These are phyloP conservation scores for Luscinia megarhynchos DNA, from an alignment of 2,797 vertebrate species.

Conservation along the genomic window DNA sequence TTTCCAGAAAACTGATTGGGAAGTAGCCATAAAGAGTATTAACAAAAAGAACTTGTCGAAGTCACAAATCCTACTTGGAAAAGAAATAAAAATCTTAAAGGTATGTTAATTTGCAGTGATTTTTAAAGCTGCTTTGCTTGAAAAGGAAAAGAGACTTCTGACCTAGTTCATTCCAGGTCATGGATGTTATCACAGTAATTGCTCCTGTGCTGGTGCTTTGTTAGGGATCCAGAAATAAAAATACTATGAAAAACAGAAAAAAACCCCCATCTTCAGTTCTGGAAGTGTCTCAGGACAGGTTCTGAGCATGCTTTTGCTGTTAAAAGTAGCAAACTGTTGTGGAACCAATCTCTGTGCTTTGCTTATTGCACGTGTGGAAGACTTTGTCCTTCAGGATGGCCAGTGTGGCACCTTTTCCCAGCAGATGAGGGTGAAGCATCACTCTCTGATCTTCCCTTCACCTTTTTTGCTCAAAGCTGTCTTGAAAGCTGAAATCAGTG, in stretches of 20 bases:
- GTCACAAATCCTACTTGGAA: slow-evolving; percentile 92
- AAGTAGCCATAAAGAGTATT: slow-evolving; percentile 92
- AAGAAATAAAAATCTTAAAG: slow-evolving; percentile 91
- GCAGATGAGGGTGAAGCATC: not conserved
- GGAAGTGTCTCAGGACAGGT: not conserved
- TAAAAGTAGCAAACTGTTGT: not conserved
- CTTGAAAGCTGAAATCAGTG: not conserved
- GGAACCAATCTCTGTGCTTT: not conserved
- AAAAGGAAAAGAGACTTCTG: slow-evolving; percentile 42
- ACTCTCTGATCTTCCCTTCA: not conserved
- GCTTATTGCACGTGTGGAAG: not conserved
- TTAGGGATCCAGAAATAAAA: not conserved
- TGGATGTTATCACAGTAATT: not conserved
- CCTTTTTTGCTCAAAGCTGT: not conserved
- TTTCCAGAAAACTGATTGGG: slow-evolving; percentile 90
- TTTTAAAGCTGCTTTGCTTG: slow-evolving; percentile 52
- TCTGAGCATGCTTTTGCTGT: not conserved
- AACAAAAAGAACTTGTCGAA: slow-evolving; percentile 92
- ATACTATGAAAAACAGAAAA: not conserved
- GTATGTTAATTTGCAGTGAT: slow-evolving; percentile 69
- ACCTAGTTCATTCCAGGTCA: slow-evolving; percentile 39
- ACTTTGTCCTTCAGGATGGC: not conserved
- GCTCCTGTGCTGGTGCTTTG: not conserved
- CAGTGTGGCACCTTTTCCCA: not conserved
- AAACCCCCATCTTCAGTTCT: not conserved